Evolutionary conservation across 30 jellyfish, hydroid and myxozoan species (phyloP), one percentile per base, ranked within the genome.

Genomic region (Pelagia noctiluca): DNA sequence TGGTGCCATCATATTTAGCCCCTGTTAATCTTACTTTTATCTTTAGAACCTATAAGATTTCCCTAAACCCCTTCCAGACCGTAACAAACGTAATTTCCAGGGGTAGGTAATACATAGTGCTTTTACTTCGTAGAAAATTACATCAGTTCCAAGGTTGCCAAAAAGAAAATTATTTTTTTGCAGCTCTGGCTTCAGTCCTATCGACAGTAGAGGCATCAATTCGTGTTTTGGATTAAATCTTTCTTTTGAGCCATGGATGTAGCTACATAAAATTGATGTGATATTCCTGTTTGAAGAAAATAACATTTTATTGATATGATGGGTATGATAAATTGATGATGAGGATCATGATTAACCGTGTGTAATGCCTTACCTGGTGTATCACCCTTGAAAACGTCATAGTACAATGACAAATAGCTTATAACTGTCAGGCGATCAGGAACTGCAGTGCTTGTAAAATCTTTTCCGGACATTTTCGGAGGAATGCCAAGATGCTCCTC

Each of bases 401-500:
- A 90, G 33, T 75, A 85, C 28, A 84, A 76, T 0, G 97, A 90
- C 21, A 90, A 81, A 78, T 90, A 90, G 32, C 96, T 90, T 62
- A 90, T 90, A 34, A 90, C 88, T 3, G 93, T 87, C 89, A 90
- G 65, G 33, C 86, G 71, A 76, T 90, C 96, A n/a, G 97, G 89
- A 23, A 65, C 64, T 12, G 35, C 60, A 3, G 46, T 37, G 28
- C 86, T 70, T 25, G 88, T 95, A 68, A 90, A 77, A 53, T 90
- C 97, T 29, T 62, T 92, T 5, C 90, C 96, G 11, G 97, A 84
- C 64, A 80, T 84, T 71, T 90, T 90, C 12, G 97, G 97, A 0
- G 97, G 96, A 22, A 90, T 78, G 24, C 97, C 97, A n/a, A 83
- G 89, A 34, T 90, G 93, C 42, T 90, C 96, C n/a, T 90, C 97